A percentile compares a stretch with the other conserved stretches of the same genome.
Evolutionary conservation across 92 coral and sea anemone species (phyloP).

Genomic region (Desmophyllum pertusum): DNA sequence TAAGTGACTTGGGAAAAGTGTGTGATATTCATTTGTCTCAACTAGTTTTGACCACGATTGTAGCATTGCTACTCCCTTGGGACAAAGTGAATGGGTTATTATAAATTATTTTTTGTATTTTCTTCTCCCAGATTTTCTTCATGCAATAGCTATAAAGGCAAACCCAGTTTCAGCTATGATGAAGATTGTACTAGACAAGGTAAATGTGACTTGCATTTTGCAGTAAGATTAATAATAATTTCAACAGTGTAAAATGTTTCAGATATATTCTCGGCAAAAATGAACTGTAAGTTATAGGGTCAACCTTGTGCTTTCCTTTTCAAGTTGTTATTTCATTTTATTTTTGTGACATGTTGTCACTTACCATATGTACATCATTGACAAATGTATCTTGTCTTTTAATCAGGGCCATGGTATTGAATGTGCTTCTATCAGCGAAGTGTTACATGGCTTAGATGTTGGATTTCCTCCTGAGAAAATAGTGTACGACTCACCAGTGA

Average conservation of each 20-base stretch:
- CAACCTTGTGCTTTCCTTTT: too few species aligned
- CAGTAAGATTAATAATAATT: not conserved
- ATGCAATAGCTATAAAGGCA: slow-evolving; percentile 83
- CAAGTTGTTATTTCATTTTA: too few species aligned
- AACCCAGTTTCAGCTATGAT: slow-evolving; percentile 80
- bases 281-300: too few species aligned
- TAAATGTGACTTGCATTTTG: not conserved
- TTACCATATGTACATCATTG: too few species aligned
- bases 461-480: slow-evolving; percentile 86
- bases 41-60: too few species aligned
- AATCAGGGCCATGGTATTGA: slow-evolving; percentile 83
- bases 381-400: not conserved
- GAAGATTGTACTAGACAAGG: slow-evolving; percentile 68
- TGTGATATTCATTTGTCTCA: too few species aligned
- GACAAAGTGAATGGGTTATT: too few species aligned
- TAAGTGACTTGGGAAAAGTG: too few species aligned
- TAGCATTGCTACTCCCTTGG: too few species aligned
- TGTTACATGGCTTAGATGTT: slow-evolving; percentile 72
- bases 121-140: slow-evolving; percentile 56
- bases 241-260: not conserved
- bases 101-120: not conserved
- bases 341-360: too few species aligned
- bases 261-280: not conserved
- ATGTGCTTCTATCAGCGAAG: slow-evolving; percentile 95
- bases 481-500: slow-evolving; percentile 88